Evolutionary conservation across 2,113 vertebrate genomes (phyloP).

Genomic region (Erinaceus europaeus): DNA sequence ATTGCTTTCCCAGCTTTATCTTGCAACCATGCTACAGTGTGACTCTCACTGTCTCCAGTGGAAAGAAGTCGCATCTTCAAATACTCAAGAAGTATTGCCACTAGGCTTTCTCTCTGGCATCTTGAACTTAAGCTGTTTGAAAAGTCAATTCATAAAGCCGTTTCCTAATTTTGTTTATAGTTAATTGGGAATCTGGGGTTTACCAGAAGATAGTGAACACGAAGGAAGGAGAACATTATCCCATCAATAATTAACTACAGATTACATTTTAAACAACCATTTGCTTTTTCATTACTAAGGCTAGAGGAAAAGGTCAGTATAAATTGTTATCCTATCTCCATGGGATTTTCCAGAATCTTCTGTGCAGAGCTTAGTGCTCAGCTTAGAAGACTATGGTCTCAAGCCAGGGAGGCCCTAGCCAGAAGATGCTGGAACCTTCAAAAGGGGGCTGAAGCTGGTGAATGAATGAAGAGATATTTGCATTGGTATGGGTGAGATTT

Average conservation of each 20-base stretch:
- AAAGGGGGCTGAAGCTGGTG: background rate
- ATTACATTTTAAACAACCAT: constrained; percentile 29
- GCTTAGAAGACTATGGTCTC: background rate
- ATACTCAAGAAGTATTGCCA: background rate
- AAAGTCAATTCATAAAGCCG: constrained; percentile 34
- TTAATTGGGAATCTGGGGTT: constrained; percentile 20
- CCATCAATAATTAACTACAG: constrained; percentile 44
- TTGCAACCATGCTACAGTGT: background rate
- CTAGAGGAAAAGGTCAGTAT: constrained; percentile 26
- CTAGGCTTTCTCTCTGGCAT: background rate
- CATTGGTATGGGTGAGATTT: background rate
- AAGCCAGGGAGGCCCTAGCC: background rate
- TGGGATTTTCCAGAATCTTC: constrained; percentile 32
- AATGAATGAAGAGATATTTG: background rate
- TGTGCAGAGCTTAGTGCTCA: background rate
- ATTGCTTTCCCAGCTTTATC: constrained; percentile 8
- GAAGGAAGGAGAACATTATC: constrained; percentile 23
- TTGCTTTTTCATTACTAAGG: constrained; percentile 38
- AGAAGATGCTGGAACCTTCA: background rate
- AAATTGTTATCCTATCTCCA: constrained; percentile 12
- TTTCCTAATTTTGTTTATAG: constrained; percentile 48
- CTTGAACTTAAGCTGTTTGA: constrained; percentile 1
- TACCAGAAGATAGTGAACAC: background rate
- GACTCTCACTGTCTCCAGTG: background rate
- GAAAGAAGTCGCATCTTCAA: background rate